Evolutionary conservation across 2,797 vertebrate species (phyloP).

Genomic region (Australoheros facetus): DNA sequence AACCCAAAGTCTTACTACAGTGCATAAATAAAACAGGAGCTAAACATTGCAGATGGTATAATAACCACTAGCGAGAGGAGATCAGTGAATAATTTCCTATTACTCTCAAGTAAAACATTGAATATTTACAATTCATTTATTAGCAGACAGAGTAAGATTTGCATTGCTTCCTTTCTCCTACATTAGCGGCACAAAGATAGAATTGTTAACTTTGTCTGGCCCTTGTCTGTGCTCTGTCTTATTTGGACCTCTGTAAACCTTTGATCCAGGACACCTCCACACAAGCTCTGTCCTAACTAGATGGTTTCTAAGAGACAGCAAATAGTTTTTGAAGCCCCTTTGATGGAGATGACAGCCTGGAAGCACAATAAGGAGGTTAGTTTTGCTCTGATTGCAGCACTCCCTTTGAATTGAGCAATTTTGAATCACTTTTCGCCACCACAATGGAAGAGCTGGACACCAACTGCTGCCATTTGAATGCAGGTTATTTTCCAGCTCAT

Average conservation of each 20-base stretch:
- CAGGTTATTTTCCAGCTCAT: conserved; percentile 67
- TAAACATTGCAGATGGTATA: background rate
- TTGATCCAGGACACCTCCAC: conserved; percentile 31
- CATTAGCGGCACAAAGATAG: background rate
- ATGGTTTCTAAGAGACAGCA: conserved; percentile 14
- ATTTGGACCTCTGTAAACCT: conserved; percentile 20
- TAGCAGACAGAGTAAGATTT: background rate
- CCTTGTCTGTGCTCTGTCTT: conserved; percentile 21
- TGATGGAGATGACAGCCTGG: conserved; percentile 37
- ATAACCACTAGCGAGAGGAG: background rate
- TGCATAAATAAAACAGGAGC: background rate
- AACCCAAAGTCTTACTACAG: background rate
- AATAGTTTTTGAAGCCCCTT: conserved; percentile 44
- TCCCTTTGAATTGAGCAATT: conserved; percentile 48
- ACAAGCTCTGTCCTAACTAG: conserved; percentile 19
- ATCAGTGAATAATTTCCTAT: background rate
- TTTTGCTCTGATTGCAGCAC: conserved; percentile 52
- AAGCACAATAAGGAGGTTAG: conserved; percentile 46
- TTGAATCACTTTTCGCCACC: conserved; percentile 46
- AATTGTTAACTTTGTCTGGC: conserved; percentile 16
- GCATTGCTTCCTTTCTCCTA: background rate
- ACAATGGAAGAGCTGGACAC: conserved; percentile 50
- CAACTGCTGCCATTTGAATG: conserved; percentile 56
- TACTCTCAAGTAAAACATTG: background rate
- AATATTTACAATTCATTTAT: background rate